Percentiles rank a stretch among this genome's conserved stretches.
Evolutionary conservation across 2,888 invertebrate species (phyloP).

Genomic region (Melipona beecheii): DNA sequence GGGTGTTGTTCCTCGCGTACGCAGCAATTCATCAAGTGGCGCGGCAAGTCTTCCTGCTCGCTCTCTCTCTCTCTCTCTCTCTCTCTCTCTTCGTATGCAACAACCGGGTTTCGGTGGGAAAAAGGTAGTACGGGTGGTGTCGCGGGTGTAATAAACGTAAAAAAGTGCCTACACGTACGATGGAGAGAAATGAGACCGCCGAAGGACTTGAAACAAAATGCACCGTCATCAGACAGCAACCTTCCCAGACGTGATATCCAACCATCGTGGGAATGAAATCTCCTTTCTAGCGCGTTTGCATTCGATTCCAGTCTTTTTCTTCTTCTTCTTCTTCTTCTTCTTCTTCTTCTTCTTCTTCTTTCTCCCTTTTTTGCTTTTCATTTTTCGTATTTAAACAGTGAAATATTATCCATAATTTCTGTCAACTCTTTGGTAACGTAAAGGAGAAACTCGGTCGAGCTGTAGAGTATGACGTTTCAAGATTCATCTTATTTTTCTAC

Average conservation of each 20-base stretch:
- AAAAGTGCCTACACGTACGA: slow-evolving; percentile 36
- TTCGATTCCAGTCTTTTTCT: background rate
- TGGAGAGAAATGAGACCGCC: slow-evolving; percentile 15
- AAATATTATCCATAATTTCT: slow-evolving; percentile 5
- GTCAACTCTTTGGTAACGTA: background rate
- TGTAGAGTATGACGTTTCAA: background rate
- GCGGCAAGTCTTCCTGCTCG: background rate
- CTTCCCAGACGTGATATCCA: slow-evolving; percentile 1
- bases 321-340: background rate
- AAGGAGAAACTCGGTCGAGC: background rate
- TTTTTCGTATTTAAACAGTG: background rate
- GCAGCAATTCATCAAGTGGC: slow-evolving; percentile 20
- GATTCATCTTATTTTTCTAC: background rate
- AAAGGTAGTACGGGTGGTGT: background rate
- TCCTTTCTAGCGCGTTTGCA: background rate
- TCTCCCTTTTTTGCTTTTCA: too few species aligned
- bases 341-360: too few species aligned
- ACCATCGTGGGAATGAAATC: background rate
- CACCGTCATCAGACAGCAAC: slow-evolving; percentile 21
- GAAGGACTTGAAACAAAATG: slow-evolving; percentile 44
- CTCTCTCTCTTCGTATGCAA: background rate
- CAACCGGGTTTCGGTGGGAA: background rate
- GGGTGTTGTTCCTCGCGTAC: slow-evolving; percentile 14
- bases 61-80: too few species aligned
- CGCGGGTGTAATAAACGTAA: slow-evolving; percentile 38